Conservation (phyloP, 2,113 vertebrate species). For the Megaceryle maxima region DNA sequence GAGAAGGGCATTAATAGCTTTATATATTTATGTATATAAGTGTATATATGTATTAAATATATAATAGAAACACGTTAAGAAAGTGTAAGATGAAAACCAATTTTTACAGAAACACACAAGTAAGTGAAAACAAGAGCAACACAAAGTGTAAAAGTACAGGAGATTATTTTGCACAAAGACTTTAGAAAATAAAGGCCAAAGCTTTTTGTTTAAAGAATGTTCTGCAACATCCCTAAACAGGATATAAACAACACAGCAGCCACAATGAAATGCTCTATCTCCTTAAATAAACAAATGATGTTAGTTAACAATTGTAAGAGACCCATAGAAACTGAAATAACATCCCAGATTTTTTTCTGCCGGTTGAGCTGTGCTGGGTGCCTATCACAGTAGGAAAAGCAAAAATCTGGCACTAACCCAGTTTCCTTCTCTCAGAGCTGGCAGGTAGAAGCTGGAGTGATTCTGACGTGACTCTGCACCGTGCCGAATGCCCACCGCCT, state of each 20-base stretch:
- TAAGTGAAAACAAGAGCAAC: not conserved
- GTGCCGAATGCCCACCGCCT: accelerated
- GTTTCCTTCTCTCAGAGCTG: not conserved
- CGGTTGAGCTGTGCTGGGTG: not conserved
- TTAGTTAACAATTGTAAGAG: not conserved
- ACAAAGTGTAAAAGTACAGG: not conserved
- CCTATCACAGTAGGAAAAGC: not conserved
- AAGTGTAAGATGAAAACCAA: not conserved
- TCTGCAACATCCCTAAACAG: not conserved
- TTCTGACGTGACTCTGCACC: not conserved
- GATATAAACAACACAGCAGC: not conserved
- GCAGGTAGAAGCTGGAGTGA: not conserved
- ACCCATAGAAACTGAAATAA: not conserved
- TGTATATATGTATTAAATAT: not conserved
- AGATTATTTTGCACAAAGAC: not conserved
- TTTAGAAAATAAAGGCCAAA: not conserved
- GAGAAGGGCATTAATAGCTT: not conserved
- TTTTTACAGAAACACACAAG: not conserved
- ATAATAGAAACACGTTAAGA: not conserved
- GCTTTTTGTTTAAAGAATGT: not conserved
- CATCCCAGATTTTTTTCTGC: not conserved
- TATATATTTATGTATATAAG: not conserved
- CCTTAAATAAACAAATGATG: not conserved
- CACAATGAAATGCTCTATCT: not conserved
- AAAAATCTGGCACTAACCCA: not conserved